Percentiles rank a stretch among this genome's conserved stretches.
These are phyloP conservation scores for Trissoscelio sp. DNA, from an alignment of 2,888 invertebrate genomes.

Conservation along the genomic window DNA sequence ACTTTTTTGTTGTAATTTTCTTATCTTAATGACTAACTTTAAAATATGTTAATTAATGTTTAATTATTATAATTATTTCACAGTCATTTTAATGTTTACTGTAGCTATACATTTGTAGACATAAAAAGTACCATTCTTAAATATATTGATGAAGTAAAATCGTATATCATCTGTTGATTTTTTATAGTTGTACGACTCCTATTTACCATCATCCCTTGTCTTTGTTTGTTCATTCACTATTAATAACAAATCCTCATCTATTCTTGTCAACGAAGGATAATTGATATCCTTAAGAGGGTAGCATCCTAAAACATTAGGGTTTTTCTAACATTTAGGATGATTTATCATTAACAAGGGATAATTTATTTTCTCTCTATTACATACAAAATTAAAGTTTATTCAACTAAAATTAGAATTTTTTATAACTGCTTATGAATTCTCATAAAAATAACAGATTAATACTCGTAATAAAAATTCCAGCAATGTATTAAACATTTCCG, in stretches of 20 bases:
- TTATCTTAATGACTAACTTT: too few species aligned
- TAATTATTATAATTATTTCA: too few species aligned
- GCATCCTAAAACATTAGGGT: constrained; percentile 9
- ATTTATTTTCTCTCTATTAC: neutral
- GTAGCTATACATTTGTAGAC: too few species aligned
- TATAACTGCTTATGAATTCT: too few species aligned
- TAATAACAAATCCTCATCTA: constrained; percentile 17
- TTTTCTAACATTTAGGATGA: neutral
- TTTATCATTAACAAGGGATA: constrained; percentile 3
- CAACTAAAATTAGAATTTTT: too few species aligned
- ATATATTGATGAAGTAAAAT: neutral
- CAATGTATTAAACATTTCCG: too few species aligned
- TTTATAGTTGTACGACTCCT: neutral
- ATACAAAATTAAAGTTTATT: neutral
- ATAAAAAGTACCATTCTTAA: neutral
- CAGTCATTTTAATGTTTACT: too few species aligned
- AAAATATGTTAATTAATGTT: too few species aligned
- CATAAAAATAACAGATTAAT: too few species aligned
- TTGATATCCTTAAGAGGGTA: constrained; percentile 15
- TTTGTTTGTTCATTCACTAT: neutral
- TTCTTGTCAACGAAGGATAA: constrained; percentile 27
- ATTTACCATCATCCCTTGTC: neutral
- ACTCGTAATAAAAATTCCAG: too few species aligned
- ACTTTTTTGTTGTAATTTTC: too few species aligned
- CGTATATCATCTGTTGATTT: neutral